Percentiles rank a stretch among this genome's conserved stretches.
Evolutionary conservation across 2,888 invertebrate species (phyloP).

Genomic region (Fragum whitleyi): DNA sequence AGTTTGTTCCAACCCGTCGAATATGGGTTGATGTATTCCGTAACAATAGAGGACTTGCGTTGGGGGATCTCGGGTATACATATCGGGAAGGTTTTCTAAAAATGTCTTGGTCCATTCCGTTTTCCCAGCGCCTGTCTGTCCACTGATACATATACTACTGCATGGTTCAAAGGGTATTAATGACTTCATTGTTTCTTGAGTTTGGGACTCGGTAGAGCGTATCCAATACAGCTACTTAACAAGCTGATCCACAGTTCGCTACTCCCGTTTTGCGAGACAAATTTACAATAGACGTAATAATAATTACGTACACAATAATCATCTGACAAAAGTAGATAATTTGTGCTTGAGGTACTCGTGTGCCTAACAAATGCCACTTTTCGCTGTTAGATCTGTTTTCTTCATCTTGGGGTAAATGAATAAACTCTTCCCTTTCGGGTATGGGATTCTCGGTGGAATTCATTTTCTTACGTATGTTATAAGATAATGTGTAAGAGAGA

Average conservation of each 20-base stretch:
- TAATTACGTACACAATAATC: constrained; percentile 50
- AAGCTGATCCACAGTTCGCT: constrained; percentile 46
- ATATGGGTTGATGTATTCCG: constrained; percentile 45
- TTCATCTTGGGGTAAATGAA: constrained; percentile 24
- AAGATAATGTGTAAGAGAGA: too few relatives aligned
- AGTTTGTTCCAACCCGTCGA: constrained; percentile 41
- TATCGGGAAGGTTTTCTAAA: constrained; percentile 27
- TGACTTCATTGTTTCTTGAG: constrained; percentile 42
- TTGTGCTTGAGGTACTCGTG: constrained; percentile 47
- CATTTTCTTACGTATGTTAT: constrained; percentile 26
- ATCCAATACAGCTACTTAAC: constrained; percentile 44
- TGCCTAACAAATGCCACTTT: constrained; percentile 52
- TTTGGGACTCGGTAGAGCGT: constrained; percentile 44
- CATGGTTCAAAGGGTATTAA: constrained; percentile 51
- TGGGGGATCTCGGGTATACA: constrained; percentile 52
- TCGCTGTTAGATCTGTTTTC: constrained; percentile 34
- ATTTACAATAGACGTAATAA: constrained; percentile 54
- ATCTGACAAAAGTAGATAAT: constrained; percentile 63
- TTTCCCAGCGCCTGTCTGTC: constrained; percentile 54
- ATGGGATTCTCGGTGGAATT: background rate
- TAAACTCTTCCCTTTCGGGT: constrained; percentile 37
- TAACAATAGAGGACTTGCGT: constrained; percentile 42
- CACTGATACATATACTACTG: constrained; percentile 53
- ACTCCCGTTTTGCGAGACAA: constrained; percentile 41
- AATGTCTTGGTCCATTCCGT: constrained; percentile 52